phyloP scores from a whole-genome alignment of 2,888 invertebrate species.

The Noctua comes region DNA sequence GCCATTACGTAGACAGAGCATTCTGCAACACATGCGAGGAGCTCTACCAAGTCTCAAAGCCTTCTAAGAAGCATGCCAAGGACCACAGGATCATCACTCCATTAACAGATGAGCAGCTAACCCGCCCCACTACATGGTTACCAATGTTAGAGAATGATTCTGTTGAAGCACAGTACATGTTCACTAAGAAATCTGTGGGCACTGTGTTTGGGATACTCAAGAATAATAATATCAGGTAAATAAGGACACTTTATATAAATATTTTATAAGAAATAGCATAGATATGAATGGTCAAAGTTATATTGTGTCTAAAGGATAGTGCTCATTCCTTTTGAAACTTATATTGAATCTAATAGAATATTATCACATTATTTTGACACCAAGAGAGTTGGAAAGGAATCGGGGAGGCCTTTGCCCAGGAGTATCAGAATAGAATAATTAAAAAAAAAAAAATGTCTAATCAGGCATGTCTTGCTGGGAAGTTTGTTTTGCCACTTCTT shows the following conservation, averaged over 20 bases:
- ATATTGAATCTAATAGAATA: background rate
- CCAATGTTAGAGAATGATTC: constrained; percentile 93
- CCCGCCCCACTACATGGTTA: constrained; percentile 92
- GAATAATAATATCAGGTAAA: constrained; percentile 90
- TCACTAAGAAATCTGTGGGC: constrained; percentile 92
- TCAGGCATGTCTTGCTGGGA: background rate
- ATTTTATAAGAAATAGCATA: background rate
- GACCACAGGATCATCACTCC: constrained; percentile 89
- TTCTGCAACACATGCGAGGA: constrained; percentile 92
- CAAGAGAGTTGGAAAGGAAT: too few relatives aligned
- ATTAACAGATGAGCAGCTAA: constrained; percentile 90
- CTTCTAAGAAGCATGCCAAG: constrained; percentile 85
- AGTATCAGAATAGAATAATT: too few relatives aligned
- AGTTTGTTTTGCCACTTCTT: background rate
- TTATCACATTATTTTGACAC: too few relatives aligned
- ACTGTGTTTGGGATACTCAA: constrained; percentile 92
- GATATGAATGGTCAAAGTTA: background rate
- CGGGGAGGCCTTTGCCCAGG: too few relatives aligned
- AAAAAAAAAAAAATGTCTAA: too few relatives aligned
- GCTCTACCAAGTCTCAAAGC: constrained; percentile 84
- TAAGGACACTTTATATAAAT: background rate
- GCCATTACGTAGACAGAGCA: constrained; percentile 85
- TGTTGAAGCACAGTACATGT: constrained; percentile 97
- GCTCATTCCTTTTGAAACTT: background rate
- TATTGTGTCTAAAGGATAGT: background rate